Evolutionary conservation across 2,888 invertebrate species (phyloP).

Genomic region (Sericinus montela): DNA sequence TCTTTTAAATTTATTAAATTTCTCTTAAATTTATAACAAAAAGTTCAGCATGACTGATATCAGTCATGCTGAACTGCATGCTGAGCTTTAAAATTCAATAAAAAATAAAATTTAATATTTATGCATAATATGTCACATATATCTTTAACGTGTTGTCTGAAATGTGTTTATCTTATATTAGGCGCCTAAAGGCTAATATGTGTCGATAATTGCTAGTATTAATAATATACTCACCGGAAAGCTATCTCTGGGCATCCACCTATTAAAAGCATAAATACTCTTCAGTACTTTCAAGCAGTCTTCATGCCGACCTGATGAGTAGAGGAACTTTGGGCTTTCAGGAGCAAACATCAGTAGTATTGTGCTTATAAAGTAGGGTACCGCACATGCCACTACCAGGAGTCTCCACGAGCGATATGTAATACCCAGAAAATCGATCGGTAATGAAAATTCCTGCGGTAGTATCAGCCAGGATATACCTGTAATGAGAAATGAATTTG

Average conservation of each 20-base stretch:
- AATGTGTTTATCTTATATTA: too few relatives aligned
- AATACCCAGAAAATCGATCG: constrained; percentile 70
- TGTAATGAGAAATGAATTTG: constrained; percentile 31
- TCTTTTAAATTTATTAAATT: too few relatives aligned
- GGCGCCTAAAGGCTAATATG: too few relatives aligned
- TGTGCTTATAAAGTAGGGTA: constrained; percentile 82
- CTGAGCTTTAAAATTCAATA: too few relatives aligned
- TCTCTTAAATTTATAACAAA: too few relatives aligned
- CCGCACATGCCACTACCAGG: constrained; percentile 81
- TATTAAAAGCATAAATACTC: constrained; percentile 57
- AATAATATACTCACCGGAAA: constrained; percentile 52
- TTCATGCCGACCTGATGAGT: constrained; percentile 79
- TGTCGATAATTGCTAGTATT: neutral
- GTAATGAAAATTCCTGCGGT: constrained; percentile 73
- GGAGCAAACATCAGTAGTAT: constrained; percentile 80
- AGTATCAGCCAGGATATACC: constrained; percentile 85
- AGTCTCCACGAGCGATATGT: constrained; percentile 87
- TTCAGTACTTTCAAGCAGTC: constrained; percentile 75
- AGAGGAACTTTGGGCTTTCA: constrained; percentile 89
- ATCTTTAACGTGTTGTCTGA: too few relatives aligned
- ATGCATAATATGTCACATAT: constrained; percentile 67
- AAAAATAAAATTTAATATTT: too few relatives aligned
- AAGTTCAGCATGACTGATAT: too few relatives aligned
- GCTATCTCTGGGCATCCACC: constrained; percentile 40
- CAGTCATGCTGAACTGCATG: too few relatives aligned